These are phyloP conservation scores for Chamaetylas fuelleborni DNA, from an alignment of 2,113 vertebrate genomes.

Conservation along the genomic window DNA sequence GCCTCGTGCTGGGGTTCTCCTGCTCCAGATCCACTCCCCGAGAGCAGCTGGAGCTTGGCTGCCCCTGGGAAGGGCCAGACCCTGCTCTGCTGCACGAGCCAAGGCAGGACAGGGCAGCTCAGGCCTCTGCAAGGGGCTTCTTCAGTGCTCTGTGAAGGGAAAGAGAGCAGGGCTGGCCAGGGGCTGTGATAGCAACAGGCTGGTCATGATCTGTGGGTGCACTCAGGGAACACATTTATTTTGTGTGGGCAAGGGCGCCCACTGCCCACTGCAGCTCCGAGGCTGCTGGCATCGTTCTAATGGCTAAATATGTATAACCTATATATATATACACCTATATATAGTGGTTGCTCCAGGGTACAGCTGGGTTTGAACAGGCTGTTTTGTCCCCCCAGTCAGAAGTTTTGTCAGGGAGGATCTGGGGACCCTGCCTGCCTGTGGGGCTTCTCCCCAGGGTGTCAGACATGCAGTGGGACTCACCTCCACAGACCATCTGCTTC, in stretches of 20 bases:
- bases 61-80: neutral
- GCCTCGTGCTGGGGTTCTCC: neutral
- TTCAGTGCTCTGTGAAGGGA: neutral
- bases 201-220: neutral
- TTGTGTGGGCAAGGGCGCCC: neutral
- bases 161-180: neutral
- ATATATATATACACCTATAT: too few species aligned
- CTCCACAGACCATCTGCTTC: conserved; percentile 39
- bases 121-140: neutral
- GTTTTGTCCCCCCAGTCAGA: neutral
- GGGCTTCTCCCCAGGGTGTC: neutral
- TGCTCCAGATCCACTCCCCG: neutral
- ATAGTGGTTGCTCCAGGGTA: neutral
- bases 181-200: neutral
- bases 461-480: conserved; percentile 11
- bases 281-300: neutral
- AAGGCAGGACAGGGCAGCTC: neutral
- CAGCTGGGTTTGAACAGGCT: neutral
- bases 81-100: rapidly evolving
- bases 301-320: too few species aligned
- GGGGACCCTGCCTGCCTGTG: neutral
- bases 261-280: rapidly evolving
- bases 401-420: neutral
- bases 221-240: neutral
- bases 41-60: neutral